Base-by-base conservation (phyloP, 2,113 vertebrate species). In the Carassius carassius region DNA sequence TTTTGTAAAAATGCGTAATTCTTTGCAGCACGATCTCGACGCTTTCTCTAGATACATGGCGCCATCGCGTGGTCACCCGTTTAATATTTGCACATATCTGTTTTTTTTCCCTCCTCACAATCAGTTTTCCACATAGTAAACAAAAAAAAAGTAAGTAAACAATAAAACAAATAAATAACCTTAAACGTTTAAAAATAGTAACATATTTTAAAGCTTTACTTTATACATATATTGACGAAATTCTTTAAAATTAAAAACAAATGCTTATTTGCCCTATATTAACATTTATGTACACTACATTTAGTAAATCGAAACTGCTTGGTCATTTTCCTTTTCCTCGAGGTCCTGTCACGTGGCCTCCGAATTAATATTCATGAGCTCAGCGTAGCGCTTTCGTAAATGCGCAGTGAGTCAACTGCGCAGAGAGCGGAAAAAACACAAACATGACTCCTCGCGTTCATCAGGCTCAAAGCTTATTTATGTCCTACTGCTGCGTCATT, bases 401-500 rank as follows among this genome's bases (percentile, higher is more conserved):
- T 82, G 80, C 80, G 80, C 67, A 72, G 29, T 72, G 49, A 54
- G 3, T 49, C 21, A n/a, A 72, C 65, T 82, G 80, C 80, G 80
- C 80, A 82, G 8, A 41, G 19, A 56, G 80, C 80, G 81, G 67
- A 82, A 82, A 82, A 79, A 58, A 82, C 67, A 58, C 25, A 35
- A 81, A 69, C 44, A 47, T 17, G 77, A 4, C 3, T 1, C 3
- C 11, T 13, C 9, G 72, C 2, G n/a, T 49, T 23, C 1, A 5
- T 23, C 41, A 25, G 3, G n/a, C 70, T 3, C 2, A 10, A 41
- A 10, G 3, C 11, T 70, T 70, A 12, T 37, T n/a, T 19, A 14
- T 47, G 14, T 74, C 12, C 12, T n/a, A 0, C 23, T 74, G n/a
- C 41, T 19, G 19, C 19, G 35, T 11, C 1, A 44, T 13, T 5